Evolutionary conservation across 2,888 invertebrate species (phyloP).

Genomic region (Idaea aversata): DNA sequence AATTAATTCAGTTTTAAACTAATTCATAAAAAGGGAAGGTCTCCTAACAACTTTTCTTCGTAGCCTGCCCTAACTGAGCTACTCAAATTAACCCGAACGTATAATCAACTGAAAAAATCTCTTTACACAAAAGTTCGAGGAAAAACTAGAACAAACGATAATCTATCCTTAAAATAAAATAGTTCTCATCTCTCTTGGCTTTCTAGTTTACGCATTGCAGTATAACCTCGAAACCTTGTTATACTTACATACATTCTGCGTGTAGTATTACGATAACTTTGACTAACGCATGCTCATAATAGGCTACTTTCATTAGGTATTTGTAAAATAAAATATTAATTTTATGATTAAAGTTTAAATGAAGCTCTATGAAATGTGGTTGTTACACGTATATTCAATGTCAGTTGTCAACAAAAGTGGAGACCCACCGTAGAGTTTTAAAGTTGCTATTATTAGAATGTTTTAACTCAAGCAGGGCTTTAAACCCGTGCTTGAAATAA

Average conservation of each 20-base stretch:
- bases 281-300: neutral
- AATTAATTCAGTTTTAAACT: too few relatives aligned
- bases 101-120: neutral
- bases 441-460: too few relatives aligned
- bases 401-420: too few relatives aligned
- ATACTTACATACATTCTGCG: neutral
- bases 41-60: too few relatives aligned
- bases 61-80: neutral
- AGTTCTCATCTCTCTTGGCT: neutral
- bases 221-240: constrained; percentile 7
- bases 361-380: neutral
- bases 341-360: neutral
- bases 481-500: too few relatives aligned
- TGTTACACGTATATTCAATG: neutral
- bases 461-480: too few relatives aligned
- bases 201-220: constrained; percentile 20
- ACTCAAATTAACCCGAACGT: neutral
- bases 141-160: neutral
- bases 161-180: constrained; percentile 1
- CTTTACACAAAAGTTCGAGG: neutral
- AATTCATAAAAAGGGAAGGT: too few relatives aligned
- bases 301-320: neutral
- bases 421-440: too few relatives aligned
- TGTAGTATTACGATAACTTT: constrained; percentile 20
- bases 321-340: neutral